These are phyloP conservation scores for Panulirus ornatus DNA, from an alignment of 1,140 invertebrate species.

Conservation along the genomic window DNA sequence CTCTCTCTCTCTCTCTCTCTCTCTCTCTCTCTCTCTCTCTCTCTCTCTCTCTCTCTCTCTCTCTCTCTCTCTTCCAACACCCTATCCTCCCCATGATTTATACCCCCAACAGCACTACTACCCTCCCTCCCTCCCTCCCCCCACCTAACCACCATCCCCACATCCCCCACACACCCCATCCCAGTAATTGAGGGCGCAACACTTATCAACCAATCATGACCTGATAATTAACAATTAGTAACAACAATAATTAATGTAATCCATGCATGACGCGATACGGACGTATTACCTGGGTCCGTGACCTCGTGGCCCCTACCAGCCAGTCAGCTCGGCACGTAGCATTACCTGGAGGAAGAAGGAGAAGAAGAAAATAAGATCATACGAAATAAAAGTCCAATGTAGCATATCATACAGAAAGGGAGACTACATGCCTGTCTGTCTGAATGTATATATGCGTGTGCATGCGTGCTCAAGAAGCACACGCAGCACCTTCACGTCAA, in stretches of 20 bases:
- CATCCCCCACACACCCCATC: too few relatives aligned
- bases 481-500: too few relatives aligned
- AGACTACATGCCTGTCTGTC: too few relatives aligned
- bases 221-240: neutral
- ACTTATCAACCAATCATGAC: neutral
- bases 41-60: neutral
- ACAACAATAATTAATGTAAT: neutral
- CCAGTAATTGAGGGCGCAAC: neutral
- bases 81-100: neutral
- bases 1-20: too few relatives aligned
- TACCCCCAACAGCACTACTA: neutral
- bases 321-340: too few relatives aligned
- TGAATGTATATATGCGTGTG: too few relatives aligned
- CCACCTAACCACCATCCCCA: neutral
- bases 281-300: neutral
- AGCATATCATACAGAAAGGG: too few relatives aligned
- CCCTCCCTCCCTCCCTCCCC: neutral
- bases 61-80: neutral
- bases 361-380: too few relatives aligned
- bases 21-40: neutral
- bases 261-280: neutral
- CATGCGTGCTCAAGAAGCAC: too few relatives aligned
- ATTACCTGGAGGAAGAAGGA: too few relatives aligned
- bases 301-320: too few relatives aligned
- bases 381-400: too few relatives aligned